Evolutionary conservation across 1,140 invertebrate species (phyloP), one percentile per base, ranked within the genome.

Genomic region (Episyrphus balteatus): DNA sequence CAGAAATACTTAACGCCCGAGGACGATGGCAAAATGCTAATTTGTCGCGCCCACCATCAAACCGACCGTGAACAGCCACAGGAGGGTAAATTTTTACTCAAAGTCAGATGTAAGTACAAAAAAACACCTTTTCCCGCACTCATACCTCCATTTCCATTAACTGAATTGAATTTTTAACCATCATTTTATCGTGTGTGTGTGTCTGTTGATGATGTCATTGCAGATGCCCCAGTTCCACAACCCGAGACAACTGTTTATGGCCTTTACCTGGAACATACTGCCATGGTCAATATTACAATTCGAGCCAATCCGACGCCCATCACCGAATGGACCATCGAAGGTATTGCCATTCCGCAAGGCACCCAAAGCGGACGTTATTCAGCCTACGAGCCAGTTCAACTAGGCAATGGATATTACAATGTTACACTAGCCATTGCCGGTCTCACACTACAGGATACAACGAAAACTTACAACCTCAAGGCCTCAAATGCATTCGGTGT

Each of bases 371-470:
- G 54, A 42, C 64, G 64, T 34, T 68, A 55, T 39, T 59, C 56
- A 12, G 64, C 55, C 12, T 62, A 51, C 17, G 55, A 63, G 47
- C 59, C 64, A 1, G 55, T 62, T 49, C 49, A 54, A 51, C 47
- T 77, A 79, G 82, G 79, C 42, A 70, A 71, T 51, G 83, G 83
- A 46, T 72, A 66, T 52, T 87, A 81, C 74, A 75, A 77, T 52
- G 73, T 80, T 13, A 77, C 76, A 6, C 59, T 88, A 44, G 70
- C 73, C 13, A 79, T 88, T 49, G 70, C 76, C 9, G 73, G 70
- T 15, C 75, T 87, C 32, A 77, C 77, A n/a, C 82, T 84, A 51
- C 80, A 83, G 47, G 84, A 86, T 54, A 84, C 83, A 1, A 82
- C 84, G 26, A 77, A 79, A 41, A 73, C 73, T 1, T 86, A 84